Conservation (phyloP, 2,797 vertebrate species). For the Australoheros facetus region DNA sequence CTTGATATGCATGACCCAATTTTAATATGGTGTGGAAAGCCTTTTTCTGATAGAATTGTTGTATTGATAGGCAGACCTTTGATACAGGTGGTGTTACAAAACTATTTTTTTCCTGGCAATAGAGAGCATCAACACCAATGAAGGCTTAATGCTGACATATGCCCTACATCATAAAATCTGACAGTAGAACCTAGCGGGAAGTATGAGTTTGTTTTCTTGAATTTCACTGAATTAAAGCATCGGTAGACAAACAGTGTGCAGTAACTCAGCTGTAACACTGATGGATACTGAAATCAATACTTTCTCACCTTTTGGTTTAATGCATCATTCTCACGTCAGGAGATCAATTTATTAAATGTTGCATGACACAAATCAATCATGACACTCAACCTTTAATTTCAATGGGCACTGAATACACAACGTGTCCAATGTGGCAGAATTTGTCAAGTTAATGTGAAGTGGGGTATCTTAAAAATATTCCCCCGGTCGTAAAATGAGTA, state of each 20-base stretch:
- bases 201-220: slow-evolving; percentile 49
- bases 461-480: neutral
- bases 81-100: slow-evolving; percentile 59
- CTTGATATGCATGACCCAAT: slow-evolving; percentile 58
- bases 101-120: slow-evolving; percentile 34
- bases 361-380: slow-evolving; percentile 63
- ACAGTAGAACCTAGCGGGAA: slow-evolving; percentile 41
- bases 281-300: slow-evolving; percentile 47
- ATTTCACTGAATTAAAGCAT: slow-evolving; percentile 42
- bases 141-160: slow-evolving; percentile 59
- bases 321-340: slow-evolving; percentile 39
- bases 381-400: slow-evolving; percentile 37
- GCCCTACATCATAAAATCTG: slow-evolving; percentile 47
- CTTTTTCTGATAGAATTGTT: slow-evolving; percentile 35
- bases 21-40: slow-evolving; percentile 33
- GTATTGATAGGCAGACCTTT: slow-evolving; percentile 46
- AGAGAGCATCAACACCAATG: slow-evolving; percentile 37
- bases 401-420: slow-evolving; percentile 30
- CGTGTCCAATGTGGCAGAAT: slow-evolving; percentile 27
- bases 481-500: neutral
- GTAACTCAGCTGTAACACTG: slow-evolving; percentile 36
- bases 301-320: slow-evolving; percentile 36
- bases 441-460: slow-evolving; percentile 50
- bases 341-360: slow-evolving; percentile 62
- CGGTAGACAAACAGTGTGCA: slow-evolving; percentile 38